A percentile compares a stretch with the other conserved stretches of the same genome.
Evolutionary conservation across 2,888 invertebrate species (phyloP).

Genomic region (Eubasilissa splendida): DNA sequence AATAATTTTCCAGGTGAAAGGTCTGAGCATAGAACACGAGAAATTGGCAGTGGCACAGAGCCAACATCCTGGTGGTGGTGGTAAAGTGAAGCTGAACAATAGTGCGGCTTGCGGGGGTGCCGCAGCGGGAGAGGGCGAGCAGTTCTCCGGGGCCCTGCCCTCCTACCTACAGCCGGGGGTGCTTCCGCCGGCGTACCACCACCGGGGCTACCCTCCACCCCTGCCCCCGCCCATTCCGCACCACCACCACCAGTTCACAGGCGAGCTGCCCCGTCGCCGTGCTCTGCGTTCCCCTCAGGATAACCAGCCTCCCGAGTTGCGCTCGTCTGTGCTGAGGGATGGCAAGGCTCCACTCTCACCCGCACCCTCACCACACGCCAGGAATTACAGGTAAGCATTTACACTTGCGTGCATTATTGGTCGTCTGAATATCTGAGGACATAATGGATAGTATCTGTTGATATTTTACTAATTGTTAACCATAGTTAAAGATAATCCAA

Average conservation of each 20-base stretch:
- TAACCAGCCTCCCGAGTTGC: constrained; percentile 68
- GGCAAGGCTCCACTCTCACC: constrained; percentile 70
- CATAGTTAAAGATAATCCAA: too few relatives aligned
- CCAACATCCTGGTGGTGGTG: constrained; percentile 63
- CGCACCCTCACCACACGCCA: constrained; percentile 72
- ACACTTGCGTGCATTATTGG: not conserved
- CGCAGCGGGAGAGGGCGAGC: constrained; percentile 62
- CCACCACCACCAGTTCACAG: constrained; percentile 66
- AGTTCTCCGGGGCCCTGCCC: constrained; percentile 59
- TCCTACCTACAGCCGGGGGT: constrained; percentile 55
- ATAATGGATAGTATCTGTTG: not conserved
- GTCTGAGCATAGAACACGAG: constrained; percentile 83
- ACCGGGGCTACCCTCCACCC: constrained; percentile 60
- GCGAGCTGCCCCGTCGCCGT: constrained; percentile 72
- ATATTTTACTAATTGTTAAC: too few relatives aligned
- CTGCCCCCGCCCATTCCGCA: constrained; percentile 58
- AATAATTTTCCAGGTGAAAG: constrained; percentile 76
- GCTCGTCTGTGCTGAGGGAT: constrained; percentile 80
- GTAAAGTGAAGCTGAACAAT: constrained; percentile 62
- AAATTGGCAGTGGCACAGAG: constrained; percentile 76
- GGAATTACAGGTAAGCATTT: constrained; percentile 70
- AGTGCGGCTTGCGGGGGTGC: constrained; percentile 61
- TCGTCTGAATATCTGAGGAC: too few relatives aligned
- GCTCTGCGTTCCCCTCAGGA: constrained; percentile 76
- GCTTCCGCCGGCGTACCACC: constrained; percentile 64